phyloP scores from a whole-genome alignment of 2,113 vertebrate genomes.

The Campylomormyrus numenius region DNA sequence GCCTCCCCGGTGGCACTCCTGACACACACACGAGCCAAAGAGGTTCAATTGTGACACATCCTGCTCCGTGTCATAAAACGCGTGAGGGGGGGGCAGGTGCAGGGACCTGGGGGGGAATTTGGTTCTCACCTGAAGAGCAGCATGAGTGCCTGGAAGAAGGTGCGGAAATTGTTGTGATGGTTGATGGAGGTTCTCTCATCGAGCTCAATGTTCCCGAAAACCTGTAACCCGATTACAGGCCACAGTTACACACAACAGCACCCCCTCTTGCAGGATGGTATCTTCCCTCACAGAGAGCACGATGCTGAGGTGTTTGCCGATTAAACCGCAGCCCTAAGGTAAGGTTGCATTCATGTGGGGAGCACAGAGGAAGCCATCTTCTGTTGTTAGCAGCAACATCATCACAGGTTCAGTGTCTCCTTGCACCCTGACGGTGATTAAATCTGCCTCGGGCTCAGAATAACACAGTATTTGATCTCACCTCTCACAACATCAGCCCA shows the following conservation, averaged over 20 bases:
- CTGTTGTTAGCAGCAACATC: not conserved
- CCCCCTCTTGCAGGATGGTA: not conserved
- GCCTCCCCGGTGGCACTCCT: conserved; percentile 95
- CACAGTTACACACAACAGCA: not conserved
- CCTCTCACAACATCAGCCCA: not conserved
- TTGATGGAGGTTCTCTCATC: conserved; percentile 79
- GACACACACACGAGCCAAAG: not conserved
- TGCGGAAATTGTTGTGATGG: conserved; percentile 92
- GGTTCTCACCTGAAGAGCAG: conserved; percentile 81
- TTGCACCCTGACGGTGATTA: not conserved
- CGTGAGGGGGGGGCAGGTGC: not conserved
- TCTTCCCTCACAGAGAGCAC: not conserved
- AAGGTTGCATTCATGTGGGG: not conserved
- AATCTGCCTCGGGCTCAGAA: not conserved
- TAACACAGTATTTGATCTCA: not conserved
- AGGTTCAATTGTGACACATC: not conserved
- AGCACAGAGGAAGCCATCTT: not conserved
- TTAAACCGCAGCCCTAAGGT: not conserved
- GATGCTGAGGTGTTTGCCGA: not conserved
- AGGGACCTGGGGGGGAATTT: not conserved
- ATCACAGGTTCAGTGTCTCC: not conserved
- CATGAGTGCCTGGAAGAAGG: conserved; percentile 88
- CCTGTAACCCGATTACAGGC: conserved; percentile 58
- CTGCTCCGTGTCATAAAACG: not conserved
- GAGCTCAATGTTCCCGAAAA: conserved; percentile 91